phyloP scores from a whole-genome alignment of 2,888 invertebrate species.

The Formica aserva region DNA sequence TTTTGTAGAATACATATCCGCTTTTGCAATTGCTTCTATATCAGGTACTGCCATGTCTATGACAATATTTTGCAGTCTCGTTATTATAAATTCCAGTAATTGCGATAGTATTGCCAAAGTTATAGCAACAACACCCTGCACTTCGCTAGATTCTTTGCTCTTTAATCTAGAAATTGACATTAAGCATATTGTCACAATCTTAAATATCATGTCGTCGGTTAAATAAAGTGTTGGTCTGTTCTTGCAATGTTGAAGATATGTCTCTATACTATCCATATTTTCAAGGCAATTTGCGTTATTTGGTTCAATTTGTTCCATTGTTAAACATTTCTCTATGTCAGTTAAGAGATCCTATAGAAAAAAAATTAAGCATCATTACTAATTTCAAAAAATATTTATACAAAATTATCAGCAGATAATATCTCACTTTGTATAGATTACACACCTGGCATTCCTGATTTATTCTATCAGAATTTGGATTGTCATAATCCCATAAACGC shows the following conservation, averaged over 20 bases:
- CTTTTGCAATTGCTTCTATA: slow-evolving; percentile 64
- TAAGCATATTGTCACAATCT: slow-evolving; percentile 93
- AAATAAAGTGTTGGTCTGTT: slow-evolving; percentile 74
- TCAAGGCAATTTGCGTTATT: slow-evolving; percentile 65
- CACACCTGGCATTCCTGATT: slow-evolving; percentile 83
- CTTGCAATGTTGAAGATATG: slow-evolving; percentile 78
- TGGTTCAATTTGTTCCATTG: slow-evolving; percentile 68
- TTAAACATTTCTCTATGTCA: slow-evolving; percentile 81
- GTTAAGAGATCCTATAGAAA: slow-evolving; percentile 77
- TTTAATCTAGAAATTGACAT: slow-evolving; percentile 93
- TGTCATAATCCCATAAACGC: slow-evolving; percentile 82
- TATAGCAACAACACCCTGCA: slow-evolving; percentile 94
- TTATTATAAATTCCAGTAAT: slow-evolving; percentile 87
- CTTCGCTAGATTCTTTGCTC: slow-evolving; percentile 91
- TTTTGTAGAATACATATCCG: slow-evolving; percentile 7
- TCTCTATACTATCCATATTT: slow-evolving; percentile 77
- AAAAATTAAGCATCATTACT: slow-evolving; percentile 24
- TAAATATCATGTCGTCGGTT: slow-evolving; percentile 90
- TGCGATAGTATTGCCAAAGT: slow-evolving; percentile 93
- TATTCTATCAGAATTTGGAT: slow-evolving; percentile 79
- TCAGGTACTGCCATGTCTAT: slow-evolving; percentile 83
- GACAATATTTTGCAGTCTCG: slow-evolving; percentile 81
- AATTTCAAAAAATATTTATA: neutral
- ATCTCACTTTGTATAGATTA: neutral
- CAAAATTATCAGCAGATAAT: slow-evolving; percentile 9